Conservation (phyloP, 2,113 vertebrate species). For the Daphoenositta chrysoptera region DNA sequence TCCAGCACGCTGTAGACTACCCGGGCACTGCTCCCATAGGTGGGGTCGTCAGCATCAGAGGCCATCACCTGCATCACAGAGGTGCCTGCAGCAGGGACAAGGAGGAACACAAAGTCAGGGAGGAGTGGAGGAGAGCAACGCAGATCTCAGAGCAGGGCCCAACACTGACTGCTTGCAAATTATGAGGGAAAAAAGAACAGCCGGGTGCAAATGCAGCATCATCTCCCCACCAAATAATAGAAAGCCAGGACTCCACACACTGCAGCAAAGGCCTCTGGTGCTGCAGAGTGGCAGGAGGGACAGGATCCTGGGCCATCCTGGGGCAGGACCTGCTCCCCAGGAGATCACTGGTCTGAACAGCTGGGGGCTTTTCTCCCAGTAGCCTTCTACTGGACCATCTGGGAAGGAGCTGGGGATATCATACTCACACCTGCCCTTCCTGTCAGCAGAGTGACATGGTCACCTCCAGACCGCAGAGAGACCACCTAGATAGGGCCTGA, state of each 20-base stretch:
- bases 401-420: not conserved
- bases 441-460: not conserved
- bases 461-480: not conserved
- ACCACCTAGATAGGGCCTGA: not conserved
- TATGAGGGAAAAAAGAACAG: not conserved
- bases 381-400: not conserved
- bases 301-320: rapidly evolving
- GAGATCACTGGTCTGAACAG: not conserved
- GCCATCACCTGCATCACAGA: slow-evolving; percentile 97
- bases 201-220: not conserved
- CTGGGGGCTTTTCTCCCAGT: not conserved
- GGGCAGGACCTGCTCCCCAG: not conserved
- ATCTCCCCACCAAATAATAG: rapidly evolving
- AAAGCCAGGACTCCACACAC: not conserved
- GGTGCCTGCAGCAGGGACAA: slow-evolving; percentile 78
- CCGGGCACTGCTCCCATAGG: slow-evolving; percentile 91
- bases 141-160: not conserved
- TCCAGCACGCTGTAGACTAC: slow-evolving; percentile 96
- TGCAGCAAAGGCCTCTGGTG: not conserved
- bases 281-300: not conserved
- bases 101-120: not conserved
- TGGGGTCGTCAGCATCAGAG: slow-evolving; percentile 93
- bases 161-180: not conserved
- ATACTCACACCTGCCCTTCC: not conserved
- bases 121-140: not conserved